Evolutionary conservation across 2,888 invertebrate species (phyloP).

Genomic region (Ormia ochracea): DNA sequence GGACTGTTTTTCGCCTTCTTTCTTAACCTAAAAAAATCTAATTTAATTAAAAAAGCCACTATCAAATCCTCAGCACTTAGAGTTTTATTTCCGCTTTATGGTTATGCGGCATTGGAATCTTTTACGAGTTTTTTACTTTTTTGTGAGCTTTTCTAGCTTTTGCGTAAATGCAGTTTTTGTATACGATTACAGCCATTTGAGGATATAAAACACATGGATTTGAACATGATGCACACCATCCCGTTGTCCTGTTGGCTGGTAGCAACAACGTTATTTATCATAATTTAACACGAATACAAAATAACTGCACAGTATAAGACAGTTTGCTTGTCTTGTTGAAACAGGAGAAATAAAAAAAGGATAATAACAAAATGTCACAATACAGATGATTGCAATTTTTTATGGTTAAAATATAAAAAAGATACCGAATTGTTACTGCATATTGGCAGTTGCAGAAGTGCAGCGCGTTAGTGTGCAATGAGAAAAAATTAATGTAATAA

Average conservation of each 20-base stretch:
- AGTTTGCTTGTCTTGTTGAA: background rate
- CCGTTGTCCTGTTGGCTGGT: slow-evolving; percentile 30
- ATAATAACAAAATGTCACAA: slow-evolving; percentile 60
- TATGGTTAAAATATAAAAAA: slow-evolving; percentile 53
- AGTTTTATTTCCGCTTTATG: slow-evolving; percentile 50
- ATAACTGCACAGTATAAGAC: slow-evolving; percentile 41
- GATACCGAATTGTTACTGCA: slow-evolving; percentile 37
- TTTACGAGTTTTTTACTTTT: slow-evolving; percentile 18
- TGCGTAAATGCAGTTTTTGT: slow-evolving; percentile 28
- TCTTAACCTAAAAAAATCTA: slow-evolving; percentile 58
- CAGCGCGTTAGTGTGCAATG: background rate
- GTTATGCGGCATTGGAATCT: background rate
- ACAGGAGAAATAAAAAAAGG: slow-evolving; percentile 36
- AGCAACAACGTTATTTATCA: slow-evolving; percentile 61
- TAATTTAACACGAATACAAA: slow-evolving; percentile 64
- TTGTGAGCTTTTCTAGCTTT: slow-evolving; percentile 6
- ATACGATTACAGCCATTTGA: slow-evolving; percentile 1
- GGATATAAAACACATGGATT: slow-evolving; percentile 52
- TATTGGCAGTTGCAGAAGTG: slow-evolving; percentile 12
- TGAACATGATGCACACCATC: slow-evolving; percentile 18
- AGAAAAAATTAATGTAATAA: slow-evolving; percentile 58
- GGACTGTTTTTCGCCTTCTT: too few relatives aligned
- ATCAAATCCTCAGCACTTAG: slow-evolving; percentile 59
- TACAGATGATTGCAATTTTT: slow-evolving; percentile 61
- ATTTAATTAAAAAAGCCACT: slow-evolving; percentile 61